Base-by-base conservation (phyloP, 1,140 invertebrate species). In the Lasaia peninsularis region DNA sequence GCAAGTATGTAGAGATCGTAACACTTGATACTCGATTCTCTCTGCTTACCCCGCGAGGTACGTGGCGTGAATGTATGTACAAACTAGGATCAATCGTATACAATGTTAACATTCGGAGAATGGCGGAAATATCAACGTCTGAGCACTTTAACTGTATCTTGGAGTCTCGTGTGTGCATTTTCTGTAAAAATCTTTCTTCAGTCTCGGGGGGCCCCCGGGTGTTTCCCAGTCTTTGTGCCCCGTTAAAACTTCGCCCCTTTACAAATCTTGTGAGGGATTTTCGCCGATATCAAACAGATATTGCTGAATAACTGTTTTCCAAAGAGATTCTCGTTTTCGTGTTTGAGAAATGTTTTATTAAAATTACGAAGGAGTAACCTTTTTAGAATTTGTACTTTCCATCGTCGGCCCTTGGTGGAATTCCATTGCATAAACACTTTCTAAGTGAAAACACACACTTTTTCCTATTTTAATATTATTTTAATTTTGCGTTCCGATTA, bases 261-360 rank as follows among this genome's bases (percentile, higher is more conserved):
- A 73, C 69, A 73, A 69, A 68, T 67, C 68, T 68, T 60, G 60
- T 48, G 58, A 58, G 51, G 52, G 58, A 64, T 65, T 66, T 71
- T 71, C 65, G 52, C 63, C 56, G 40, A 50, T 49, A 63, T 65
- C 56, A 62, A 65, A 65, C 33, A 53, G 34, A 53, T 53, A 53
- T 53, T 35, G 33, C 51, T 53, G 52, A 53, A 37, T 24, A 35
- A 54, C 18, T 37, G 20, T 35, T 54, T 35, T 20, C 18, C 21
- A 35, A 37, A 37, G 20, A 34, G 20, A 53, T 20, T n/a, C 34
- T 20, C 20, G 7, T 18, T 53, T 18, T 53, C n/a, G 10, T 32
- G 24, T 28, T 40, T 40, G 12, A 32, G 28, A 12, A 24, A 56
- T 11, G 12, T 16, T 28, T n/a, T 44, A 21, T 21, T 49, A 49